Conservation (phyloP, 1,140 invertebrate genomes). For the Drosophila orena region DNA sequence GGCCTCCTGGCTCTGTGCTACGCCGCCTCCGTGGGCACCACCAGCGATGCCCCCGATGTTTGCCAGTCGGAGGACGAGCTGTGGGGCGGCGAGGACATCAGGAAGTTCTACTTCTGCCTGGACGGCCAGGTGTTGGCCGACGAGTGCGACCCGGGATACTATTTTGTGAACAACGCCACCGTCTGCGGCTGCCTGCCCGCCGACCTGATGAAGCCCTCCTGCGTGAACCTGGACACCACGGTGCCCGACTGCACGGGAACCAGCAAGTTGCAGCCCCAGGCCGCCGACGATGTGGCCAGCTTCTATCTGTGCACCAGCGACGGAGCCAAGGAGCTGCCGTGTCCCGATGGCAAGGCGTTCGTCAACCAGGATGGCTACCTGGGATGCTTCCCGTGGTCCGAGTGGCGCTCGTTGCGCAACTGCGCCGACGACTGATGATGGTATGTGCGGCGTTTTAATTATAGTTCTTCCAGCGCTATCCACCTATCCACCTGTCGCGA, state of each 20-base stretch:
- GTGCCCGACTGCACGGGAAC: conserved; percentile 36
- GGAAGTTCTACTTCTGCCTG: conserved; percentile 59
- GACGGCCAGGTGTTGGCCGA: conserved; percentile 5
- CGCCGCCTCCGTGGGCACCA: conserved; percentile 2
- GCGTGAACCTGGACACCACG: conserved; percentile 40
- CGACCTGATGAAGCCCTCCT: conserved; percentile 41
- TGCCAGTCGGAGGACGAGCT: conserved; percentile 52
- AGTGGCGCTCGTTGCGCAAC: conserved; percentile 48
- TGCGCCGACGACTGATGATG: conserved; percentile 27
- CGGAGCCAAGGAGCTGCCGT: conserved; percentile 27
- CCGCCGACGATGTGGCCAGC: conserved; percentile 20
- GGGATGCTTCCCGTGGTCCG: conserved; percentile 56
- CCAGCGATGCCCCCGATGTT: background rate
- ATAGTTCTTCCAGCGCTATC: conserved; percentile 22
- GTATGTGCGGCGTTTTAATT: conserved; percentile 53
- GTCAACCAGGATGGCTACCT: conserved; percentile 48
- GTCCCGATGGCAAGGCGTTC: conserved; percentile 45
- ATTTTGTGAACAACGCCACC: conserved; percentile 65
- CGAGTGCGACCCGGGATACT: conserved; percentile 38
- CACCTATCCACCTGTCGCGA: conserved; percentile 51
- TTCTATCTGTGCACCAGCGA: conserved; percentile 63
- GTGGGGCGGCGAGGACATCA: conserved; percentile 55
- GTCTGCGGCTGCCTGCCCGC: conserved; percentile 61
- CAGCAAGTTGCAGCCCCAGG: conserved; percentile 58
- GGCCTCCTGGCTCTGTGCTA: conserved; percentile 40